Conservation (phyloP, 2,113 vertebrate species). For the Morphnarchus princeps region DNA sequence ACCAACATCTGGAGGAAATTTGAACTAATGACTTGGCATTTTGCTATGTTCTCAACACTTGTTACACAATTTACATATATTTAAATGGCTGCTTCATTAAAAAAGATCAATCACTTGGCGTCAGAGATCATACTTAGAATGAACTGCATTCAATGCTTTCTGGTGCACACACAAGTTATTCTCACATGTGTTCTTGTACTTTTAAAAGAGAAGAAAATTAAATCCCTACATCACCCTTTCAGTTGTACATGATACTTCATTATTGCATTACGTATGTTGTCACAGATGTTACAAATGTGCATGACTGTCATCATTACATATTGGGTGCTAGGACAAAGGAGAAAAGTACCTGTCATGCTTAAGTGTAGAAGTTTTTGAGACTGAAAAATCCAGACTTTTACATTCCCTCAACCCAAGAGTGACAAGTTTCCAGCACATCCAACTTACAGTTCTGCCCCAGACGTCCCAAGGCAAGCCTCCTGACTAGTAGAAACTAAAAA, state of each 20-base stretch:
- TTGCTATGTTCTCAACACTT: neutral
- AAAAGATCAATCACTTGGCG: neutral
- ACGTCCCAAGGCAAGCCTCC: neutral
- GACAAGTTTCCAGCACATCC: neutral
- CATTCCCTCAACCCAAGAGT: neutral
- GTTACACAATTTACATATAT: neutral
- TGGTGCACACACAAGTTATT: neutral
- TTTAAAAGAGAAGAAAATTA: neutral
- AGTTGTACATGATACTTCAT: neutral
- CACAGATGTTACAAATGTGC: neutral
- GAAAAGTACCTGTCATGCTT: neutral
- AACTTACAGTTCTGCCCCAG: neutral
- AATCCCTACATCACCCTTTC: neutral
- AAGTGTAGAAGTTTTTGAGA: neutral
- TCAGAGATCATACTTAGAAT: neutral
- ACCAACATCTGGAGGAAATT: neutral
- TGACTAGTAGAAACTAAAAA: neutral
- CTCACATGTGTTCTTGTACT: neutral
- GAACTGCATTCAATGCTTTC: neutral
- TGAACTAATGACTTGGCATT: neutral
- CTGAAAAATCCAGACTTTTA: neutral
- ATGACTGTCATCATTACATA: neutral
- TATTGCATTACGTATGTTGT: neutral
- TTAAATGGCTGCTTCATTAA: neutral
- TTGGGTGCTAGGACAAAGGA: neutral